Conservation (phyloP, 2,888 invertebrate species). For the Ischnura elegans region DNA sequence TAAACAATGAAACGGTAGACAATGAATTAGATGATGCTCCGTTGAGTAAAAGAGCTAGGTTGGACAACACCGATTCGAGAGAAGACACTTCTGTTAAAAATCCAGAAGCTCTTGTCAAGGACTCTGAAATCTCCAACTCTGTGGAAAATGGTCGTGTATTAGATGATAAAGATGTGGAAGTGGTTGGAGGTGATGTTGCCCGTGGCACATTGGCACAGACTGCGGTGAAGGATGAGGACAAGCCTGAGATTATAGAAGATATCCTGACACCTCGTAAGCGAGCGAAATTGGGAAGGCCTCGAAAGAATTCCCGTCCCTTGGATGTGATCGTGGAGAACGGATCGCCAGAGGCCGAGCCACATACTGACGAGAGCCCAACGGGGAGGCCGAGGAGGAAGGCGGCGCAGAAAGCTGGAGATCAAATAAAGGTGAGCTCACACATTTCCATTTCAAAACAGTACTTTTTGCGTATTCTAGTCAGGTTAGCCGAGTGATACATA, state of each 20-base stretch:
- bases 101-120: not conserved
- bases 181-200: not conserved
- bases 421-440: conserved; percentile 72
- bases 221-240: not conserved
- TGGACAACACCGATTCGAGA: not conserved
- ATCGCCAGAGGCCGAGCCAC: not conserved
- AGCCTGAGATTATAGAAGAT: not conserved
- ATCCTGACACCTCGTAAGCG: not conserved
- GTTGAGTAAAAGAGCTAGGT: not conserved
- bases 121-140: not conserved
- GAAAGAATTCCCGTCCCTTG: not conserved
- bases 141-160: not conserved
- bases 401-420: conserved; percentile 73
- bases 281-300: not conserved
- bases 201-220: not conserved
- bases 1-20: not conserved
- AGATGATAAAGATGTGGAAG: not conserved
- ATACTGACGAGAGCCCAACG: not conserved
- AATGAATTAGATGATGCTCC: not conserved
- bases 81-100: not conserved
- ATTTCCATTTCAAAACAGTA: too few species aligned
- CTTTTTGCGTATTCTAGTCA: too few species aligned
- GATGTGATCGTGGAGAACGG: not conserved
- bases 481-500: too few species aligned
- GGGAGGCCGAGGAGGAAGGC: conserved; percentile 72